These are phyloP conservation scores for Orchestia grillus DNA, from an alignment of 1,140 invertebrate species.

Conservation along the genomic window DNA sequence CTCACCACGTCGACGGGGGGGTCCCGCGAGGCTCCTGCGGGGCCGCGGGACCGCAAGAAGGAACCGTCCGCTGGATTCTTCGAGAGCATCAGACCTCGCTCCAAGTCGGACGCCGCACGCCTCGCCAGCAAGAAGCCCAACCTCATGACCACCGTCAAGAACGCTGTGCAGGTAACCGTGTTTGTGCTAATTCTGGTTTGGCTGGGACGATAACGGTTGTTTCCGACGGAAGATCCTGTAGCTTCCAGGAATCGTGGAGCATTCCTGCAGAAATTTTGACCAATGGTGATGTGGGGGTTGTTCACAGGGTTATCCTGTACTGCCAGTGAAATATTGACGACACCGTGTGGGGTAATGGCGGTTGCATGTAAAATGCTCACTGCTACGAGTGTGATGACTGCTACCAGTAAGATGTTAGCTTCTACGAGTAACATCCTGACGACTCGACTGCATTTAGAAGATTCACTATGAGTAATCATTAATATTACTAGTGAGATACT, in stretches of 20 bases:
- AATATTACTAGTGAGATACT: too few species aligned
- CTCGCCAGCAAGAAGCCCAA: slow-evolving; percentile 76
- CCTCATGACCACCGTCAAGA: slow-evolving; percentile 85
- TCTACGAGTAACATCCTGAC: too few species aligned
- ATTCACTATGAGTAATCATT: too few species aligned
- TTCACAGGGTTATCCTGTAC: not conserved
- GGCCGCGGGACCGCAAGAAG: slow-evolving; percentile 71
- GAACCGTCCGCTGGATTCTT: slow-evolving; percentile 77
- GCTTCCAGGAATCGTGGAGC: not conserved
- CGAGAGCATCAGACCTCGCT: slow-evolving; percentile 85
- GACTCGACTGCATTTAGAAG: too few species aligned
- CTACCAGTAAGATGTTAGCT: too few species aligned
- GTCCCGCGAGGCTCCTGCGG: slow-evolving; percentile 69
- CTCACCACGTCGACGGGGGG: slow-evolving; percentile 75
- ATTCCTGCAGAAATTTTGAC: not conserved
- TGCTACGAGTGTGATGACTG: too few species aligned
- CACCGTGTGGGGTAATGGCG: too few species aligned
- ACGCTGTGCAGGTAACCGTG: slow-evolving; percentile 79
- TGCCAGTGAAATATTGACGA: not conserved
- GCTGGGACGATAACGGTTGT: too few species aligned
- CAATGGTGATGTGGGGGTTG: not conserved
- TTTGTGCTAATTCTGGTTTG: slow-evolving; percentile 3
- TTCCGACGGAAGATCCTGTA: too few species aligned
- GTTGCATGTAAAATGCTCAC: too few species aligned
- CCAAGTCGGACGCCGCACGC: slow-evolving; percentile 81